Base-by-base conservation (phyloP, 2,888 invertebrate genomes). In the Sinopyrophorus schimmeli region DNA sequence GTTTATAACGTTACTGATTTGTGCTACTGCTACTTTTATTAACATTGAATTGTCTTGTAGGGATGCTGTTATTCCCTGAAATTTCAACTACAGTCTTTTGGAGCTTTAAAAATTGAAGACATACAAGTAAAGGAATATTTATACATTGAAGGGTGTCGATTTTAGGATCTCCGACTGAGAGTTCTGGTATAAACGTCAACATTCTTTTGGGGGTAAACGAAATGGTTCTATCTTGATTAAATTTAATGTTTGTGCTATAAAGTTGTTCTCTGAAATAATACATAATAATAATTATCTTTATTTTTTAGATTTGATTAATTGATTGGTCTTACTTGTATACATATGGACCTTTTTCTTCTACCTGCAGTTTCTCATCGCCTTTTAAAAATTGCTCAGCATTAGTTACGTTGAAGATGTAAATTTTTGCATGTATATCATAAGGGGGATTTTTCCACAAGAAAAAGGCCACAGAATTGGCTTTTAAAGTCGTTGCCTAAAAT, bases 1-100 rank as follows among this genome's bases (percentile, higher is more conserved):
- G 43, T 80, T 73, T 15, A 86, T 60, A n/a, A 76, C 73, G 28
- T 74, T 74, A 1, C 80, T 72, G 42, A 88, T 61, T 5, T 83
- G 71, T 34, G 81, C 76, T 37, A 87, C 74, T 0, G 79, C 84
- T 34, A 83, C 62, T 18, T 82, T 82, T 0, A 82, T 76, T 28
- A 81, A 71, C 55, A 75, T 76, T 0, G 80, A 76, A 12, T 77
- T 76, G 5, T 77, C 71, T n/a, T 74, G 70, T 12, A 83, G 59
- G 53, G 76, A 73, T 2, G 84, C 78, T 1, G 80, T 72, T 30
- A 81, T 70, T 4, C 82, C 80, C 84, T 84, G 68, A 20, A 31
- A 42, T n/a, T n/a, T n/a, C n/a, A n/a, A 24, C 4, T 2, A 28
- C 3, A 6, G 31, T 16, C 14, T 7, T 28, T 5, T 28, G 4